Base-by-base conservation (phyloP, 1,140 invertebrate species). In the Leptinotarsa undecemlineata region DNA sequence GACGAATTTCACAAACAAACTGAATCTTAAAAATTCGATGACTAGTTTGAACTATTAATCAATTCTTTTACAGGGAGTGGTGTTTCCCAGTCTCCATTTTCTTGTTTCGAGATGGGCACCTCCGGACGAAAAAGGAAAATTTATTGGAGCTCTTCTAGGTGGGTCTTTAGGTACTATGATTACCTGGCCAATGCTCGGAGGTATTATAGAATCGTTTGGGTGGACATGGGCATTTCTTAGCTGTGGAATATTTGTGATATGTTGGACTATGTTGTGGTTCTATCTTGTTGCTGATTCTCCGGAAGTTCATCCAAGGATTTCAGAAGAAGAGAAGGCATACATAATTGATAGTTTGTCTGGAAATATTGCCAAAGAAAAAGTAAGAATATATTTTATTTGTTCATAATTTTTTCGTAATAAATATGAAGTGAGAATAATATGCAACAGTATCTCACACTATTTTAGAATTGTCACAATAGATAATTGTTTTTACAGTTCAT, bases 101-200 rank as follows among this genome's bases (percentile, higher is more conserved):
- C 85, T 93, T 79, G 90, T 93, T 47, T 91, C 92, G 0, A 87
- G 89, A 80, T 93, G 92, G 92, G 89, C 90, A 1, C 92, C 92
- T 14, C 92, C 92, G 6, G 88, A 88, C 42, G 92, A 94, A 79
- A 93, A 92, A 82, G 92, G 92, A 67, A 92, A 92, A 84, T 93
- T 93, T 80, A 88, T 92, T 1, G 91, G 91, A 81, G 89, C 91
- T 13, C 87, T 93, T 82, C 86, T 91, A 89, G 92, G 92, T 6
- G 91, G 92, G 3, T 90, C 92, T 0, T 90, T 95, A 42, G 93
- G 94, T 20, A 94, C 92, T 0, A 90, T 94, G 1, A 87, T 94
- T n/a, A 92, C 93, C 1, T 92, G 93, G 87, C 88, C 91, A 0
- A 81, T 94, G 0, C 90, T 91, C 72, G 92, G 91, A 15, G 85